These are phyloP conservation scores for Pipistrellus pipistrellus DNA, from an alignment of 2,797 vertebrate species.

Conservation along the genomic window DNA sequence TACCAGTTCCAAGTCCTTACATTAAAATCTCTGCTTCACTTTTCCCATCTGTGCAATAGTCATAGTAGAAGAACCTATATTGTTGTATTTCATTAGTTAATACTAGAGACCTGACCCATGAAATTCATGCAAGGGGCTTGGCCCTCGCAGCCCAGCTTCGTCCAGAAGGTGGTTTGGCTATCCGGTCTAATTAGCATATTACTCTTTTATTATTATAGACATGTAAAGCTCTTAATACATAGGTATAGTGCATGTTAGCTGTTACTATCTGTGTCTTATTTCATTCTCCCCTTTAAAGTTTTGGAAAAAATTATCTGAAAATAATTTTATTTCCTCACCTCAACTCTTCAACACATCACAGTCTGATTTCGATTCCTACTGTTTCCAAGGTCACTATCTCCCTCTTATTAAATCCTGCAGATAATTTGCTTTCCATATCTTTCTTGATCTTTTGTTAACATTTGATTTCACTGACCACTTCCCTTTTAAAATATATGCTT, in stretches of 20 bases:
- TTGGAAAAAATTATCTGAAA: conserved; percentile 8
- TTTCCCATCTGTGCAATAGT: background rate
- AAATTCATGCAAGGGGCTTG: too few relatives aligned
- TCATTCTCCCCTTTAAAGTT: conserved; percentile 19
- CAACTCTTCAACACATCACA: background rate
- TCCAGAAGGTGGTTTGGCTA: too few relatives aligned
- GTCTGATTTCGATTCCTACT: background rate
- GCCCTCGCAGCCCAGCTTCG: too few relatives aligned
- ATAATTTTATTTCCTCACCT: conserved; percentile 20
- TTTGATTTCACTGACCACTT: background rate
- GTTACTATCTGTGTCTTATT: background rate
- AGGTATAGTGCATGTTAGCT: background rate
- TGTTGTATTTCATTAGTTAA: background rate
- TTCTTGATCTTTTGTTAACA: conserved; percentile 20
- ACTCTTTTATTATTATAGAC: too few relatives aligned
- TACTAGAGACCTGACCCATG: too few relatives aligned
- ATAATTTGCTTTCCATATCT: background rate
- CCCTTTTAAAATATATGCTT: background rate
- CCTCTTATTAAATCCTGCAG: background rate
- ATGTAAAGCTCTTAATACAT: background rate
- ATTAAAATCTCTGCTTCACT: background rate
- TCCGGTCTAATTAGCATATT: too few relatives aligned
- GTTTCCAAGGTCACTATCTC: background rate
- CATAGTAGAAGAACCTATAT: background rate
- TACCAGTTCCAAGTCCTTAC: background rate